Evolutionary conservation across 2,113 vertebrate species (phyloP).

Genomic region (Pseudorhombus dupliciocellatus): DNA sequence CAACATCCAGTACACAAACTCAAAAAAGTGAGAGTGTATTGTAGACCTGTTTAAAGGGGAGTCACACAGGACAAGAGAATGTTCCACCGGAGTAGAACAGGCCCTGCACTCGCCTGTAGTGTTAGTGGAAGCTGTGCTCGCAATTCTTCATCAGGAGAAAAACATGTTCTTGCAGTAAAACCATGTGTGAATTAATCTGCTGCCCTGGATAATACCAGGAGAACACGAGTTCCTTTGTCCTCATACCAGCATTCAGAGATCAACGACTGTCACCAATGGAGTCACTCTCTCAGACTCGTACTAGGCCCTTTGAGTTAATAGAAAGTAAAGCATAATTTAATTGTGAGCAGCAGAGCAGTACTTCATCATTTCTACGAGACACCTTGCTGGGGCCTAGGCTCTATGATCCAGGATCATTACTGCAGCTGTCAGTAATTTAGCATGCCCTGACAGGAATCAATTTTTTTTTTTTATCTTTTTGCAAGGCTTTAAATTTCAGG

Average conservation of each 20-base stretch:
- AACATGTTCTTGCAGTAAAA: constrained; percentile 11
- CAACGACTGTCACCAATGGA: constrained; percentile 8
- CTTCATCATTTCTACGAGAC: constrained; percentile 34
- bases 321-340: constrained; percentile 56
- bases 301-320: constrained; percentile 31
- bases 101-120: neutral
- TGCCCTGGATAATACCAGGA: constrained; percentile 17
- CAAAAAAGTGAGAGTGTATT: too few relatives aligned
- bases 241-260: constrained; percentile 19
- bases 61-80: neutral
- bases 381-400: constrained; percentile 12
- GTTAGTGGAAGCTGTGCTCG: constrained; percentile 16
- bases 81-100: neutral
- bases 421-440: constrained; percentile 40
- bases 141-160: neutral
- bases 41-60: too few relatives aligned
- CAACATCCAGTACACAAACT: too few relatives aligned
- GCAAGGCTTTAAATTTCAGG: constrained; percentile 44
- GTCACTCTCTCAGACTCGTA: neutral
- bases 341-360: constrained; percentile 51
- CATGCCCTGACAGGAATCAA: constrained; percentile 31
- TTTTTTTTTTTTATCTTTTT: constrained; percentile 17
- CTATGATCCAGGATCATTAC: constrained; percentile 49
- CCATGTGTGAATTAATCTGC: constrained; percentile 1
- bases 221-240: constrained; percentile 7